Evolutionary conservation across 2,113 vertebrate genomes (phyloP).

Genomic region (Thryonomys swinderianus): DNA sequence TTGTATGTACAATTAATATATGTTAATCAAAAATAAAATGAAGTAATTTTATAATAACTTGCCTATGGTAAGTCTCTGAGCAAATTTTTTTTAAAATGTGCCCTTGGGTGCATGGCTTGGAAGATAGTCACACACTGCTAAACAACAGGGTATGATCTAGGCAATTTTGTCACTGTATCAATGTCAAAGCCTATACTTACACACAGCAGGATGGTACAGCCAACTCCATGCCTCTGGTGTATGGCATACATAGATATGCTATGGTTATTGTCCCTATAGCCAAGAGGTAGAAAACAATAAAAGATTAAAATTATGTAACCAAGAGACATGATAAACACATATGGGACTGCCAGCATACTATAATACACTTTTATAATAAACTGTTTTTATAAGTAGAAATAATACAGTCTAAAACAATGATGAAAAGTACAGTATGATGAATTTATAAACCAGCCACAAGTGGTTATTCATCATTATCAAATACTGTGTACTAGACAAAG

Average conservation of each 20-base stretch:
- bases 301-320: neutral
- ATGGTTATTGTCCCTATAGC: neutral
- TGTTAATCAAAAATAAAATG: neutral
- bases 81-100: neutral
- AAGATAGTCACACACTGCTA: neutral
- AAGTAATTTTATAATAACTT: neutral
- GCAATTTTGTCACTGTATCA: neutral
- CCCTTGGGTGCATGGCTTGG: neutral
- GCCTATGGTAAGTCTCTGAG: neutral
- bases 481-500: neutral
- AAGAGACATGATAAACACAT: neutral
- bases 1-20: neutral
- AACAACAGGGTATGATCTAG: neutral
- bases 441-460: neutral
- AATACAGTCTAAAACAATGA: neutral
- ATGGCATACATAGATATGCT: too few species aligned
- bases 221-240: neutral
- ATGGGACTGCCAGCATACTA: neutral
- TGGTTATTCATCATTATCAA: too few species aligned
- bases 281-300: neutral
- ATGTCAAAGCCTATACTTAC: neutral
- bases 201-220: neutral
- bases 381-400: neutral
- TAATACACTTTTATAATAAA: neutral
- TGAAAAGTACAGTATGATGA: neutral